phyloP scores from a whole-genome alignment of 2,113 vertebrate genomes.

The Malurus melanocephalus region DNA sequence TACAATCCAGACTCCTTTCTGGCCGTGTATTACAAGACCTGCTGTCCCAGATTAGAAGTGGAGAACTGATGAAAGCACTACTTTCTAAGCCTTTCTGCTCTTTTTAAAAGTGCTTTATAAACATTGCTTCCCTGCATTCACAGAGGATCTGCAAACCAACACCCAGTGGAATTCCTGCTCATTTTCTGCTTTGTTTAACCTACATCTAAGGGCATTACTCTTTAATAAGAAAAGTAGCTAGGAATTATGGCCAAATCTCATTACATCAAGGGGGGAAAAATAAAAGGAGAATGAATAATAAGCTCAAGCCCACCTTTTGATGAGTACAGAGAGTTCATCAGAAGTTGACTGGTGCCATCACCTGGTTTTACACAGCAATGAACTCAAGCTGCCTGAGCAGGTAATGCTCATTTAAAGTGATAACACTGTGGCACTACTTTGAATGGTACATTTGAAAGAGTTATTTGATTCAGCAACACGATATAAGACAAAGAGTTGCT shows the following conservation, averaged over 20 bases:
- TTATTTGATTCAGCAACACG: not conserved
- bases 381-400: not conserved
- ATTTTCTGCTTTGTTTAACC: conserved; percentile 48
- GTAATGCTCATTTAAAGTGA: not conserved
- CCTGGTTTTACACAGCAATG: conserved; percentile 25
- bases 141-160: not conserved
- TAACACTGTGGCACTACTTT: not conserved
- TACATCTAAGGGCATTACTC: not conserved
- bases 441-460: not conserved
- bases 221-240: not conserved
- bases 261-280: not conserved
- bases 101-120: not conserved
- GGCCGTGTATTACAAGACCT: not conserved
- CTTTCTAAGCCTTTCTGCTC: not conserved
- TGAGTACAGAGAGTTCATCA: not conserved
- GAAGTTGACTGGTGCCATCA: conserved; percentile 48
- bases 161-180: not conserved
- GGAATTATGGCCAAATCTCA: conserved; percentile 15
- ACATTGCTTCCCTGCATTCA: not conserved
- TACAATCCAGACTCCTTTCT: not conserved
- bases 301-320: not conserved
- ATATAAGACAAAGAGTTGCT: not conserved
- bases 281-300: not conserved
- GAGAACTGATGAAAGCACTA: not conserved
- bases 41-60: not conserved